Conservation (phyloP, 2,888 invertebrate genomes). For the Macropis europaea region DNA sequence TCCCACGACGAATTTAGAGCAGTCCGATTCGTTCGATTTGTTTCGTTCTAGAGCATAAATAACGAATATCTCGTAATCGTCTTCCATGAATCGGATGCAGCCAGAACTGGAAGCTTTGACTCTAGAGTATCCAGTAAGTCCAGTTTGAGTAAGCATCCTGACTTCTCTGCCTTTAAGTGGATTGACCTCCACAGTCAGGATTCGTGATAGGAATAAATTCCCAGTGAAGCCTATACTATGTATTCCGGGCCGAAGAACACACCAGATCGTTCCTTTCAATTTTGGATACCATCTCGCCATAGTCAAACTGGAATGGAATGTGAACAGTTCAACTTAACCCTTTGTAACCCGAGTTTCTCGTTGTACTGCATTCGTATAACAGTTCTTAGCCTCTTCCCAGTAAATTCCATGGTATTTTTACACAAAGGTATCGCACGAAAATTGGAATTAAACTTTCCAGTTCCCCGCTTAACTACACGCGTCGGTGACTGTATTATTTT, state of each 20-base stretch:
- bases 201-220: constrained; percentile 62
- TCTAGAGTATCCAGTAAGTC: constrained; percentile 47
- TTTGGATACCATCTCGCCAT: neutral
- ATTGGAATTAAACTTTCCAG: neutral
- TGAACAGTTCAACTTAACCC: neutral
- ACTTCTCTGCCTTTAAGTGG: constrained; percentile 45
- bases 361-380: neutral
- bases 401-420: neutral
- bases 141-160: constrained; percentile 54
- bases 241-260: neutral
- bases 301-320: neutral
- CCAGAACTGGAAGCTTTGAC: constrained; percentile 31
- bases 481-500: neutral
- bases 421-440: neutral
- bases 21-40: constrained; percentile 35
- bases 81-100: constrained; percentile 39
- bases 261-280: constrained; percentile 14
- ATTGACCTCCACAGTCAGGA: constrained; percentile 48
- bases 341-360: neutral
- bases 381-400: neutral
- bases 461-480: no score
- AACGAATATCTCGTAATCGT: constrained; percentile 30
- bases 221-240: constrained; percentile 1
- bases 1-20: constrained; percentile 19
- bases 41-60: constrained; percentile 15